Evolutionary conservation across 2,888 invertebrate genomes (phyloP), one percentile per base, ranked within the genome.

Genomic region (Drosophila histrio): DNA sequence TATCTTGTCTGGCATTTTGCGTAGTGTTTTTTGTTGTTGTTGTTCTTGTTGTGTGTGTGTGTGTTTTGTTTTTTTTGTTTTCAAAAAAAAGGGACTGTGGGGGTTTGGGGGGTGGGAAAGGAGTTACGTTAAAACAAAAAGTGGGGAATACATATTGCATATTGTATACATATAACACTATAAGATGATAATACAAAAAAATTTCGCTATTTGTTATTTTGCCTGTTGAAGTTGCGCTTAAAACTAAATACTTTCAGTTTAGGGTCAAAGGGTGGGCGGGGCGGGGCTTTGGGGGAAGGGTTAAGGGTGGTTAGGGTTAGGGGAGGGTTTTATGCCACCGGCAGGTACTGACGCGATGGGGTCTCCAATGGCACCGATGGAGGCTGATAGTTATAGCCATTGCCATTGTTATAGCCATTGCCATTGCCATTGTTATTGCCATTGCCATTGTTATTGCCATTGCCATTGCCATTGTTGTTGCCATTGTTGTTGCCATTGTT

Each of bases 301-400:
- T 8, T 17, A 17, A 17, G 15, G 17, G 21, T 39, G 36, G 17
- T n/a, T 7, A 6, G 34, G 34, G 28, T 19, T 15, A 28, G 9
- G 9, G 13, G 54, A 7, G 24, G 26, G 9, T 2, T 5, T 78
- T 89, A 89, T 76, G 83, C 88, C 73, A 79, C 83, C 54, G 89
- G 89, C 72, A 89, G 63, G 56, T 89, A 89, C 54, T 57, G 60
- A 7, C 89, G 89, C 9, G 89, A 81, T 7, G 89, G 89, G 32
- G 39, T 64, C n/a, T 54, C 56, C 24, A 67, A 22, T 3, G 32
- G 47, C 58, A 73, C 85, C 72, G 64, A 32, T 8, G 90, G 91
- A 0, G 82, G 77, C 58, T 74, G 66, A 60, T 90, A 90, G 17
- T 83, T 64, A 58, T 91, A 91, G 36, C 91, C 90, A 39, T 68